phyloP scores from a whole-genome alignment of 1,140 invertebrate species.

The Aphelenchoides besseyi region DNA sequence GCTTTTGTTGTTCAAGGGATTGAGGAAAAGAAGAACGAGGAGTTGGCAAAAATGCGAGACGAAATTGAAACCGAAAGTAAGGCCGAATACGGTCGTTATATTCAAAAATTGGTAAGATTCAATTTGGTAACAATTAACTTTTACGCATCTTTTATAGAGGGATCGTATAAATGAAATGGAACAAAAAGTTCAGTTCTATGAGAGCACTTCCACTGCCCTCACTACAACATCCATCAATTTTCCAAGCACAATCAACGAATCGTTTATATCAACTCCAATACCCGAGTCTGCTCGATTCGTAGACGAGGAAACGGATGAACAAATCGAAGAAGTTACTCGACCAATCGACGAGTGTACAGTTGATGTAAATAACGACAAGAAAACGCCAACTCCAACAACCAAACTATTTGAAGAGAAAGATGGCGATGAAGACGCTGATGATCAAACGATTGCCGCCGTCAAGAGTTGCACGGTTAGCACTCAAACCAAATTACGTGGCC shows the following conservation, averaged over 20 bases:
- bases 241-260: not conserved
- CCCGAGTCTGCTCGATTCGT: conserved; percentile 34
- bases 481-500: conserved; percentile 29
- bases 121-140: not conserved
- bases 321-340: not conserved
- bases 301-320: not conserved
- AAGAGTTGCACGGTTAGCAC: conserved; percentile 14
- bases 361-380: not conserved
- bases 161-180: conserved; percentile 36
- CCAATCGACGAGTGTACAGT: not conserved
- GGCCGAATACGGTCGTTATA: conserved; percentile 22
- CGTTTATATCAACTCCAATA: conserved; percentile 13
- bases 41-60: conserved; percentile 31
- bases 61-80: conserved; percentile 36
- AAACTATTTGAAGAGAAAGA: not conserved
- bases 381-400: not conserved
- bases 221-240: conserved; percentile 12
- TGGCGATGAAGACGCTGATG: conserved; percentile 19
- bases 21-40: conserved; percentile 43
- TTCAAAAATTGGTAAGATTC: conserved; percentile 34
- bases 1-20: conserved; percentile 36
- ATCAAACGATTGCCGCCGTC: conserved; percentile 9
- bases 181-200: conserved; percentile 32
- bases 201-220: conserved; percentile 10
- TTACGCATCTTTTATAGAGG: conserved; percentile 30